Conservation (phyloP, 2,113 vertebrate genomes). For the Crotalus helleri region DNA sequence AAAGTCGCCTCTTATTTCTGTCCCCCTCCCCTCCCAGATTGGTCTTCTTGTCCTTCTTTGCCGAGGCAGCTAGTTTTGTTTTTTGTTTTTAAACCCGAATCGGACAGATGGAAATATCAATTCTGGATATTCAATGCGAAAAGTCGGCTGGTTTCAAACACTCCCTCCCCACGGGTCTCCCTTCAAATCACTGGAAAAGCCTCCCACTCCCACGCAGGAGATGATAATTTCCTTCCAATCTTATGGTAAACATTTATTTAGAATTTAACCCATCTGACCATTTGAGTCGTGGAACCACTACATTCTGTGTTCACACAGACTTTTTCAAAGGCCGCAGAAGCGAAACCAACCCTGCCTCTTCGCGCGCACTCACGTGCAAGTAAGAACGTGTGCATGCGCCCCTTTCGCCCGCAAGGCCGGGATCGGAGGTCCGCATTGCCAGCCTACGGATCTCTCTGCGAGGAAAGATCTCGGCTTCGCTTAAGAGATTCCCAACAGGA, state of each 20-base stretch:
- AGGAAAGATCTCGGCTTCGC: neutral
- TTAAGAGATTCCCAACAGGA: neutral
- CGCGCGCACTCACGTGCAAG: neutral
- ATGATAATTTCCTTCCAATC: neutral
- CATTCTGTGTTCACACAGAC: neutral
- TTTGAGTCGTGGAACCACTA: neutral
- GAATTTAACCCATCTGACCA: neutral
- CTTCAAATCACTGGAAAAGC: neutral
- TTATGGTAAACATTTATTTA: neutral
- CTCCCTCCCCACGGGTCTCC: neutral
- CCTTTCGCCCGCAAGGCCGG: neutral
- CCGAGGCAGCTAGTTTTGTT: neutral
- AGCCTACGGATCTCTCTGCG: neutral
- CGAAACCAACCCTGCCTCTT: neutral
- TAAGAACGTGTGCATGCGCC: neutral
- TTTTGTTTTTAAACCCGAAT: neutral
- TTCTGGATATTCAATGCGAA: conserved; percentile 9
- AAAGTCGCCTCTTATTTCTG: neutral
- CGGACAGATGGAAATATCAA: neutral
- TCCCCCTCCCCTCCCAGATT: neutral
- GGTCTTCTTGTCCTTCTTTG: neutral
- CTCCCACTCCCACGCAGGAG: neutral
- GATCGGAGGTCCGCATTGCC: neutral
- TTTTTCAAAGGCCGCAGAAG: neutral
- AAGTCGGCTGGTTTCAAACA: neutral